Conservation (phyloP, 2,797 vertebrate species). For the Lutjanus campechanus region DNA sequence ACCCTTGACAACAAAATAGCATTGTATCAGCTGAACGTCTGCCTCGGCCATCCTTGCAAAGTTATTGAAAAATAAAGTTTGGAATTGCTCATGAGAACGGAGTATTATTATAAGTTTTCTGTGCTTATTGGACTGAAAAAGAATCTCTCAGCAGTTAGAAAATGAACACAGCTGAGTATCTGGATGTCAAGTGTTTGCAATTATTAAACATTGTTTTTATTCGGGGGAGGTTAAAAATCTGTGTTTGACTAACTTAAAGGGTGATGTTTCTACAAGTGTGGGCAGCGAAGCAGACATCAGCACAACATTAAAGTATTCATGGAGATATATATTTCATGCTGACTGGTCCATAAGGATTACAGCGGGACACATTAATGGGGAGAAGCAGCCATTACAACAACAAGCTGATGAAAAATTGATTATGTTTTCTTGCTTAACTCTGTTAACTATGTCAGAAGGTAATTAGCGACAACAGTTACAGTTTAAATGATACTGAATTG, state of each 20-base stretch:
- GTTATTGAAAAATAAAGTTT: constrained; percentile 75
- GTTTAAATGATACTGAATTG: constrained; percentile 61
- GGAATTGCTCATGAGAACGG: constrained; percentile 50
- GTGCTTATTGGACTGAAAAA: constrained; percentile 31
- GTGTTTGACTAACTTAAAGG: constrained; percentile 46
- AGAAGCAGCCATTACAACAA: constrained; percentile 87
- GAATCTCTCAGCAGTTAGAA: constrained; percentile 5
- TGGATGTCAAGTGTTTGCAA: constrained; percentile 12
- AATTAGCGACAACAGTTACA: constrained; percentile 75
- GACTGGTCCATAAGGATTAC: constrained; percentile 86
- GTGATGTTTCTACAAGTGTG: constrained; percentile 50
- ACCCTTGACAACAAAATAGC: constrained; percentile 95
- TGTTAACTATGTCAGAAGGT: constrained; percentile 81
- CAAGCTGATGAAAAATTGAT: constrained; percentile 85
- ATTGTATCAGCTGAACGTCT: constrained; percentile 91
- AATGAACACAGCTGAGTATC: constrained; percentile 9
- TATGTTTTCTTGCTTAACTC: constrained; percentile 83
- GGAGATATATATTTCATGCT: constrained; percentile 89
- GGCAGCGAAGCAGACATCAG: constrained; percentile 76
- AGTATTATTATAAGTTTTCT: constrained; percentile 42
- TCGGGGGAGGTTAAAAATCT: constrained; percentile 15
- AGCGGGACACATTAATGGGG: constrained; percentile 85
- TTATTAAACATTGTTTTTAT: constrained; percentile 35
- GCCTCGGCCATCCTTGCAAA: constrained; percentile 85
- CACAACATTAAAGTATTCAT: constrained; percentile 87